These are phyloP conservation scores for Sepiola atlantica DNA, from an alignment of 2,888 invertebrate genomes.

Conservation along the genomic window DNA sequence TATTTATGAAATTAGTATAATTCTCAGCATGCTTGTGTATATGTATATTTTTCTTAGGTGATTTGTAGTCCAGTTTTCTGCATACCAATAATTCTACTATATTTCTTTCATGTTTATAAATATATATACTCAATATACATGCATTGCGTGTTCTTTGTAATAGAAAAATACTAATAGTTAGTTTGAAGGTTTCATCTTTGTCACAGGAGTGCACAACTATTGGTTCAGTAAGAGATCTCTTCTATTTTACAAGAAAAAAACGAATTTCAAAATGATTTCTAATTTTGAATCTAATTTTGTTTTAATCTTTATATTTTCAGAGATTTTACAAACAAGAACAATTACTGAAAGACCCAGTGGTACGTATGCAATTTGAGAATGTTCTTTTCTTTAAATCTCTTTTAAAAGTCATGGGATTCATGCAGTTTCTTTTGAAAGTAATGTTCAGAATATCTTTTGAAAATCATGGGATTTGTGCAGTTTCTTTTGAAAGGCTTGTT, in stretches of 20 bases:
- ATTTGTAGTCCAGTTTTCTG: not conserved
- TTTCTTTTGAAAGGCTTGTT: too few relatives aligned
- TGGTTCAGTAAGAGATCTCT: not conserved
- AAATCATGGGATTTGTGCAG: too few relatives aligned
- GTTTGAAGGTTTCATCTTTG: not conserved
- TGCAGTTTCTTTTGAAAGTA: too few relatives aligned
- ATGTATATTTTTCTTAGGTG: not conserved
- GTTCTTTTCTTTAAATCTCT: not conserved
- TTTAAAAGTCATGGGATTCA: too few relatives aligned
- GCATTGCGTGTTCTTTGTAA: not conserved
- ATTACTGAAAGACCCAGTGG: not conserved
- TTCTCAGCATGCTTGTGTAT: not conserved
- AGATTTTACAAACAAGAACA: constrained; percentile 13
- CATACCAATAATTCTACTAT: not conserved
- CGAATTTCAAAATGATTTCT: not conserved
- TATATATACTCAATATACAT: not conserved
- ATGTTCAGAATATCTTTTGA: too few relatives aligned
- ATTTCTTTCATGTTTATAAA: not conserved
- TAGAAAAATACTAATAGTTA: not conserved
- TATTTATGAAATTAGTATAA: not conserved
- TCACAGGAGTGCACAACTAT: not conserved
- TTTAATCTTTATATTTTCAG: not conserved
- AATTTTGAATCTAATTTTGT: not conserved
- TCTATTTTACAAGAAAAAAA: not conserved
- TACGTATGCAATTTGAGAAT: not conserved